A percentile compares a stretch with the other conserved stretches of the same genome.
Evolutionary conservation across 2,888 invertebrate species (phyloP).

Genomic region (Nymphalis urticae): DNA sequence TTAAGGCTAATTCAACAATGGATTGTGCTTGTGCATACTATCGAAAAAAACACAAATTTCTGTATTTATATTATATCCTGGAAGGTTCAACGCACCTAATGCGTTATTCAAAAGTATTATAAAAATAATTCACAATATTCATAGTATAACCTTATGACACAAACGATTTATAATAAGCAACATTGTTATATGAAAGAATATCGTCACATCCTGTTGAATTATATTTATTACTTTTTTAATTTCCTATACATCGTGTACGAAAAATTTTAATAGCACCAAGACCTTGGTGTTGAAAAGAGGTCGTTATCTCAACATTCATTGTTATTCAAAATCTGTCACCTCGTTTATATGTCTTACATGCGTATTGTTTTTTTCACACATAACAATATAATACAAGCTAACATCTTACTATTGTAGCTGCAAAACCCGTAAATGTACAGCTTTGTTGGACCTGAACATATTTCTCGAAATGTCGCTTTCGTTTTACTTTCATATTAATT

Average conservation of each 20-base stretch:
- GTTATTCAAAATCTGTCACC: conserved; percentile 39
- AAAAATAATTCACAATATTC: conserved; percentile 52
- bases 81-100: conserved; percentile 57
- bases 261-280: conserved; percentile 33
- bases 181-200: conserved; percentile 36
- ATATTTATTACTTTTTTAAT: conserved; percentile 34
- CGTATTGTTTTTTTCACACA: conserved; percentile 1
- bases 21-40: conserved; percentile 48
- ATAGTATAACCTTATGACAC: conserved; percentile 41
- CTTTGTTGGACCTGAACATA: background rate
- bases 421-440: background rate
- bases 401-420: background rate
- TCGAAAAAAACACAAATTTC: conserved; percentile 48
- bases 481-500: too few species aligned
- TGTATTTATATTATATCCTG: conserved; percentile 43
- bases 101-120: conserved; percentile 51
- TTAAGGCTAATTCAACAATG: conserved; percentile 55
- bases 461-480: background rate
- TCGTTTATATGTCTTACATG: conserved; percentile 18
- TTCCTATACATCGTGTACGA: conserved; percentile 33
- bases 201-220: conserved; percentile 37
- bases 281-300: conserved; percentile 31
- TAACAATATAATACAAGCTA: background rate
- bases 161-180: conserved; percentile 18
- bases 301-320: conserved; percentile 36